Evolutionary conservation across 2,888 invertebrate species (phyloP).

Genomic region (Acleris emargana): DNA sequence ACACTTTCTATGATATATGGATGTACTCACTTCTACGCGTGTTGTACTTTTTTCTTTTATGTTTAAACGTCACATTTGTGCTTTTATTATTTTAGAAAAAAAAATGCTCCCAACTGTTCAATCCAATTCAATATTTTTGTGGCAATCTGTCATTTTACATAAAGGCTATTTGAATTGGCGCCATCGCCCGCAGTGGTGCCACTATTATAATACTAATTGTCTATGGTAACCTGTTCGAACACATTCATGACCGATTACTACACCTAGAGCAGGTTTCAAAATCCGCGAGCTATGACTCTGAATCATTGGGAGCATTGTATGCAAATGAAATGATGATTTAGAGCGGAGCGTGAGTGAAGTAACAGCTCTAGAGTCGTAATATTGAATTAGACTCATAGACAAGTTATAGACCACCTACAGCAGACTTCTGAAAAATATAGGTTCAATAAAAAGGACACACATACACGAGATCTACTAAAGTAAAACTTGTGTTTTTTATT

Average conservation of each 20-base stretch:
- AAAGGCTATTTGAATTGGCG: constrained; percentile 7
- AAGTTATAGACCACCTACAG: neutral
- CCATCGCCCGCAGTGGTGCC: constrained; percentile 24
- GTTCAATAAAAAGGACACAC: no score
- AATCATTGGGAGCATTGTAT: constrained; percentile 63
- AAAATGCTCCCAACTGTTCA: no score
- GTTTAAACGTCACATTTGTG: no score
- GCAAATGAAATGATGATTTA: constrained; percentile 64
- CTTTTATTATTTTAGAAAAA: no score
- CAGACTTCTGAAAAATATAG: neutral
- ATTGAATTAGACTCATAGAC: constrained; percentile 1
- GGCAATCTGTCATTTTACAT: no score
- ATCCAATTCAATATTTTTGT: no score
- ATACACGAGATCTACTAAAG: no score
- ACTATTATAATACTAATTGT: constrained; percentile 30
- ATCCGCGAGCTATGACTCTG: constrained; percentile 52
- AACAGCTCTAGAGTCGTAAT: constrained; percentile 12
- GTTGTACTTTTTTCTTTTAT: no score
- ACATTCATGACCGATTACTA: constrained; percentile 36
- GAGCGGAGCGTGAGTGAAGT: constrained; percentile 49
- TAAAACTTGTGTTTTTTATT: no score
- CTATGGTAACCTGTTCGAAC: constrained; percentile 33
- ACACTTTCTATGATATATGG: no score
- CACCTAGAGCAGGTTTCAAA: constrained; percentile 51
- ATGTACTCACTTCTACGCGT: no score